These are phyloP conservation scores for Crenuchus spilurus DNA, from an alignment of 2,797 vertebrate genomes.

Conservation along the genomic window DNA sequence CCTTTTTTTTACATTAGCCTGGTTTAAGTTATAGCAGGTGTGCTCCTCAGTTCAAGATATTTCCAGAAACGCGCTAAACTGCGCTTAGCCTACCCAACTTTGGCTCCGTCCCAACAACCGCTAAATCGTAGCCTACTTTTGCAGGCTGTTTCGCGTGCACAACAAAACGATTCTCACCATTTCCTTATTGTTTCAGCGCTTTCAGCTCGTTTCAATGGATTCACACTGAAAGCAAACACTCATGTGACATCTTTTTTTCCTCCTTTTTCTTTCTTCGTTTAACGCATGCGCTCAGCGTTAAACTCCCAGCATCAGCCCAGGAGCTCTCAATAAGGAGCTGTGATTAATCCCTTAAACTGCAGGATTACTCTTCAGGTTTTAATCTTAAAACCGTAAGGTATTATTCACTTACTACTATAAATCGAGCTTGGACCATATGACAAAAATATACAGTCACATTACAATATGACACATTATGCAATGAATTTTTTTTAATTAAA, in stretches of 20 bases:
- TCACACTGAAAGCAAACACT: slow-evolving; percentile 56
- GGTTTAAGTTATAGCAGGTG: no score
- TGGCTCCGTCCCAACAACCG: neutral
- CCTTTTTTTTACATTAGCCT: neutral
- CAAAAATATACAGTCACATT: no score
- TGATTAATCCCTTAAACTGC: no score
- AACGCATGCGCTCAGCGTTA: slow-evolving; percentile 13
- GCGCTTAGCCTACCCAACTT: no score
- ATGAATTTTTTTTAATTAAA: no score
- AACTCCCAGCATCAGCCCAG: neutral
- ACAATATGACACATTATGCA: no score
- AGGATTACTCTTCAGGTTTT: no score
- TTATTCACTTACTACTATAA: no score
- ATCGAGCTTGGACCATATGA: no score
- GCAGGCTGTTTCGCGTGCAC: neutral
- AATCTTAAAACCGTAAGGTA: no score
- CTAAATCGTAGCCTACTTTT: neutral
- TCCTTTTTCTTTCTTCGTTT: slow-evolving; percentile 1
- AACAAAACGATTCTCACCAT: slow-evolving; percentile 14
- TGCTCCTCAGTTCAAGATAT: neutral
- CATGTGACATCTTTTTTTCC: slow-evolving; percentile 66
- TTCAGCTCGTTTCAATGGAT: slow-evolving; percentile 61
- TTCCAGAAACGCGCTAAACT: neutral
- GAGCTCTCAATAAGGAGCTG: neutral
- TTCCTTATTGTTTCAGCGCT: slow-evolving; percentile 26